Evolutionary conservation across 2,113 vertebrate genomes (phyloP).

Genomic region (Quiscalus mexicanus): DNA sequence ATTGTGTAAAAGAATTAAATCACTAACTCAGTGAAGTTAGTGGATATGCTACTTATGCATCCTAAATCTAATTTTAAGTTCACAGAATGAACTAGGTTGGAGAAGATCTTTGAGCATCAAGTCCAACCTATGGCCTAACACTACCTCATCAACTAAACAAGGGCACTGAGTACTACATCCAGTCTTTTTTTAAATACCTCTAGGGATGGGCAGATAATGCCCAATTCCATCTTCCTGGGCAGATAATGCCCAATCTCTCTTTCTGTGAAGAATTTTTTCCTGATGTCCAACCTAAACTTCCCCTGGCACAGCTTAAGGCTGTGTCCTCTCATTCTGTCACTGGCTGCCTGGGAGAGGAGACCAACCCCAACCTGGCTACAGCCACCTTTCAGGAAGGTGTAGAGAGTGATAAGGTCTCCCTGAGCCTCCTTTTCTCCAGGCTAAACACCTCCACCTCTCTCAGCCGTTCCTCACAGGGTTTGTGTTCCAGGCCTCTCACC

Average conservation of each 20-base stretch:
- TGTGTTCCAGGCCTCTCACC: background rate
- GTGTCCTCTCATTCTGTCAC: background rate
- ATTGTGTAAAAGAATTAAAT: background rate
- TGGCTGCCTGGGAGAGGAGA: background rate
- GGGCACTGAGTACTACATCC: background rate
- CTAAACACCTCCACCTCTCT: background rate
- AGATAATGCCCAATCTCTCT: background rate
- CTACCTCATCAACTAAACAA: background rate
- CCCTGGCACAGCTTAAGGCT: background rate
- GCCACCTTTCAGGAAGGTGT: background rate
- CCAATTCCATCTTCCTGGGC: background rate
- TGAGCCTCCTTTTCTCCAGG: background rate
- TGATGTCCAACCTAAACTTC: background rate
- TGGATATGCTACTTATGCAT: background rate
- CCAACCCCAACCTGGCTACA: background rate
- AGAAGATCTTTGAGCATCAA: background rate
- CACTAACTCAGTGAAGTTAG: background rate
- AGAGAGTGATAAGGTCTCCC: background rate
- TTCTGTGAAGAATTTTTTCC: background rate
- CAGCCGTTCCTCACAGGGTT: fast-evolving
- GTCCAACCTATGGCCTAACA: background rate
- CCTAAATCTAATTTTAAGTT: background rate
- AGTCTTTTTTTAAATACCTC: background rate
- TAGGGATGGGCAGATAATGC: background rate
- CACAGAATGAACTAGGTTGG: background rate